Percentiles rank a stretch among this genome's conserved stretches.
Evolutionary conservation across 2,797 vertebrate genomes (phyloP).

Genomic region (Perodicticus potto): DNA sequence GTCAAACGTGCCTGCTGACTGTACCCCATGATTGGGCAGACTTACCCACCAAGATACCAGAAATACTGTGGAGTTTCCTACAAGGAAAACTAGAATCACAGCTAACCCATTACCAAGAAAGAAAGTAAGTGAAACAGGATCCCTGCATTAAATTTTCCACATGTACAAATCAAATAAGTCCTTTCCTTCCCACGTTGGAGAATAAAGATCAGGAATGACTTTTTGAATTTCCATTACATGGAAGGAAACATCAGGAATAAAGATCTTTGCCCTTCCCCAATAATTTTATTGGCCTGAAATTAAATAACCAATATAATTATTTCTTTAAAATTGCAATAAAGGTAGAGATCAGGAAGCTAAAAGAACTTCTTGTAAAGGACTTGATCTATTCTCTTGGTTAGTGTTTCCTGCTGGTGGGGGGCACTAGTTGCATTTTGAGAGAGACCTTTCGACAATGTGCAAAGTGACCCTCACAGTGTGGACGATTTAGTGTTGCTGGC

Average conservation of each 20-base stretch:
- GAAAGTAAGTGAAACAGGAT: background rate
- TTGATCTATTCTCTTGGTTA: background rate
- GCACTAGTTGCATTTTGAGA: slow-evolving; percentile 18
- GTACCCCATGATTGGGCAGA: background rate
- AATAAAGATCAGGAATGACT: background rate
- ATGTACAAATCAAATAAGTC: background rate
- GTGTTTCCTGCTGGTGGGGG: background rate
- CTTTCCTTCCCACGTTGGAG: background rate
- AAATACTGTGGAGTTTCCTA: background rate
- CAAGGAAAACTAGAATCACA: background rate
- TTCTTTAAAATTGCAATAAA: background rate
- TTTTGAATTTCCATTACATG: background rate
- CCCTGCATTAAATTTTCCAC: background rate
- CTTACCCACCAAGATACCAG: background rate
- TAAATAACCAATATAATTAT: slow-evolving; percentile 8
- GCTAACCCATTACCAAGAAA: background rate
- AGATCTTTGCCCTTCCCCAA: background rate
- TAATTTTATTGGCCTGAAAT: slow-evolving; percentile 3
- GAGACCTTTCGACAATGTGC: background rate
- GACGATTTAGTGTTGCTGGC: background rate
- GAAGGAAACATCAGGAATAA: background rate
- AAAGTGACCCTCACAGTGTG: background rate
- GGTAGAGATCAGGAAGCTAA: background rate
- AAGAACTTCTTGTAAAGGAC: background rate
- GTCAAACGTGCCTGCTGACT: background rate